Evolutionary conservation across 1,140 invertebrate genomes (phyloP).

Genomic region (Anastatus disparis): DNA sequence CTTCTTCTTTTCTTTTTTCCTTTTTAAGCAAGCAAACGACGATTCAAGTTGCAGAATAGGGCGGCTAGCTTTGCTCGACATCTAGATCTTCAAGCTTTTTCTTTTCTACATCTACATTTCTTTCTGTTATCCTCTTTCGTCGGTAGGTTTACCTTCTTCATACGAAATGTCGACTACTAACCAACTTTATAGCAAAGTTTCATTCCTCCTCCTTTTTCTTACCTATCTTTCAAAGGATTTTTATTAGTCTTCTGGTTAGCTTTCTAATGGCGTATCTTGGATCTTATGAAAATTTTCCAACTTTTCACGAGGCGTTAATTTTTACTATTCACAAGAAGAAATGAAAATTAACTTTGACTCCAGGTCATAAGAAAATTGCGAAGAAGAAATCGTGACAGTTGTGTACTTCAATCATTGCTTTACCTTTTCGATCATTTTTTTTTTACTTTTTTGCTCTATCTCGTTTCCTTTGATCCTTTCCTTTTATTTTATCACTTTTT

Average conservation of each 20-base stretch:
- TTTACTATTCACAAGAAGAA: conserved; percentile 16
- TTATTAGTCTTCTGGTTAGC: too few relatives aligned
- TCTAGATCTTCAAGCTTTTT: too few relatives aligned
- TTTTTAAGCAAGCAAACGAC: too few relatives aligned
- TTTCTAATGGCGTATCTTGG: too few relatives aligned
- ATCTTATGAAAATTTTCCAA: not conserved
- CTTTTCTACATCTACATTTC: not conserved
- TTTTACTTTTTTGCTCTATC: not conserved
- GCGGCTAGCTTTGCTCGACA: not conserved
- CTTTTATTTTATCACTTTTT: not conserved
- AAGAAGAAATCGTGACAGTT: not conserved
- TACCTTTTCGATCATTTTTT: conserved; percentile 12
- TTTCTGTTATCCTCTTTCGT: not conserved
- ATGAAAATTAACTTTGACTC: conserved; percentile 31
- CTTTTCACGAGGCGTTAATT: conserved; percentile 25
- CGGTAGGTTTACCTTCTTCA: too few relatives aligned
- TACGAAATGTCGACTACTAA: too few relatives aligned
- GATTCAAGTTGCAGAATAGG: too few relatives aligned
- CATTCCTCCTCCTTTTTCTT: conserved; percentile 18
- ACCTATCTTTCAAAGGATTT: too few relatives aligned
- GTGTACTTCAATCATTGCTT: too few relatives aligned
- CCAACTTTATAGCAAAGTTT: too few relatives aligned
- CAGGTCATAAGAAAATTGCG: not conserved
- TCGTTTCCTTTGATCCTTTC: not conserved
- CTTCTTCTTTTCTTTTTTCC: too few relatives aligned